phyloP scores from a whole-genome alignment of 2,113 vertebrate genomes.

The Probosciger aterrimus region DNA sequence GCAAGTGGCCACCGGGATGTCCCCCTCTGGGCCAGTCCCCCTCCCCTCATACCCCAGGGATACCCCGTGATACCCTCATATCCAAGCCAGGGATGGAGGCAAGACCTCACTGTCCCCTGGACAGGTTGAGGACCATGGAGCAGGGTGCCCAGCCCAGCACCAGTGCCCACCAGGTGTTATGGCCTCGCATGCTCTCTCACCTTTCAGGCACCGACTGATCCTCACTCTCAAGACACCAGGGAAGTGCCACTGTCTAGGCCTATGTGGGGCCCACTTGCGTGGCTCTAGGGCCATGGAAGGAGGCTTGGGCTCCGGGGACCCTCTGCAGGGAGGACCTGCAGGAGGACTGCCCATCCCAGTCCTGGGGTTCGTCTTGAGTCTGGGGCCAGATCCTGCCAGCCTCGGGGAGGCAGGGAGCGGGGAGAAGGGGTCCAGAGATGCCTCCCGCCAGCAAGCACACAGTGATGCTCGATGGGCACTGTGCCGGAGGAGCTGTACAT shows the following conservation, averaged over 20 bases:
- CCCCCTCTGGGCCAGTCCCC: not conserved
- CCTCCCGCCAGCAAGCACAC: not conserved
- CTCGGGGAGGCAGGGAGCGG: not conserved
- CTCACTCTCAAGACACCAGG: constrained; percentile 20
- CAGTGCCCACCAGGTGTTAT: not conserved
- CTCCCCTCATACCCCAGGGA: not conserved
- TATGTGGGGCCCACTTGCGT: accelerated
- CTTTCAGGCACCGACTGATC: not conserved
- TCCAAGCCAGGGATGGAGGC: not conserved
- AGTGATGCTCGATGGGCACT: not conserved
- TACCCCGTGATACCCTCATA: too few species aligned
- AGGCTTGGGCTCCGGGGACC: not conserved
- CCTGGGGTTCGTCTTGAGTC: not conserved
- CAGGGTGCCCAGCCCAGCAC: not conserved
- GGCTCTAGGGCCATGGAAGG: not conserved
- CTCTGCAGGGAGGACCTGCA: not conserved
- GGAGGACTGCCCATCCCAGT: not conserved
- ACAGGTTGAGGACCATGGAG: accelerated
- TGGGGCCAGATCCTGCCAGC: not conserved
- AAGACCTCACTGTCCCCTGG: not conserved
- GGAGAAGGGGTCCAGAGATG: not conserved
- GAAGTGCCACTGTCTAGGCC: not conserved
- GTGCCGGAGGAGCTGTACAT: not conserved
- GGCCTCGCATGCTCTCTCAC: accelerated
- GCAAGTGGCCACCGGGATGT: accelerated